phyloP scores from a whole-genome alignment of 2,888 invertebrate genomes.

The Lasioglossum morio region DNA sequence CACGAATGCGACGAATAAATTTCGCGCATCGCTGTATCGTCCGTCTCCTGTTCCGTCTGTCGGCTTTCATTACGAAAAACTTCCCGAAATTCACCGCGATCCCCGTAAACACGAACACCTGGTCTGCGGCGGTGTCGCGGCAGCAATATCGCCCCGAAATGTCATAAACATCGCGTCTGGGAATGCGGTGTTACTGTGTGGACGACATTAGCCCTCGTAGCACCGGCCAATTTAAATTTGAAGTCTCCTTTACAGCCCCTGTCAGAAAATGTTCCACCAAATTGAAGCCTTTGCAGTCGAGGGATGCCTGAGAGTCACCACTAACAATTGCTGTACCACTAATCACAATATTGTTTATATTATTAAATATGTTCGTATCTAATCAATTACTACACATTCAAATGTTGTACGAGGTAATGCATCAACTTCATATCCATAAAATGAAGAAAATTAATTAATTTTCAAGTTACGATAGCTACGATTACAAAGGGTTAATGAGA shows the following conservation, averaged over 20 bases:
- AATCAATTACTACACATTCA: too few species aligned
- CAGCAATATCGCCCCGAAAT: not conserved
- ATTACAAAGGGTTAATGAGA: too few species aligned
- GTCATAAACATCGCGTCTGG: not conserved
- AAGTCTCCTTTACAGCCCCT: not conserved
- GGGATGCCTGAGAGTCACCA: too few species aligned
- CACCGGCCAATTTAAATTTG: not conserved
- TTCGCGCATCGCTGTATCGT: constrained; percentile 22
- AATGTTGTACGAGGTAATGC: too few species aligned
- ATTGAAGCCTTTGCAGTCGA: too few species aligned
- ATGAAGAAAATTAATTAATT: too few species aligned
- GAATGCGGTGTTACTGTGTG: not conserved
- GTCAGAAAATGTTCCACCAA: not conserved
- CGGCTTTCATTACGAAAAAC: constrained; percentile 31
- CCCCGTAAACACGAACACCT: not conserved
- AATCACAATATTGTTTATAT: too few species aligned
- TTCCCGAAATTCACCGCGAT: constrained; percentile 4
- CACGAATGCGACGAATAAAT: constrained; percentile 38
- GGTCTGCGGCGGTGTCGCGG: not conserved
- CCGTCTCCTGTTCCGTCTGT: not conserved
- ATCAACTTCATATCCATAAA: too few species aligned
- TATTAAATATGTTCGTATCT: too few species aligned
- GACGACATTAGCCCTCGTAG: not conserved
- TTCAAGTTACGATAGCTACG: too few species aligned
- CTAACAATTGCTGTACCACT: too few species aligned